Percentiles rank a stretch among this genome's conserved stretches.
Evolutionary conservation across 2,113 vertebrate species (phyloP).

Genomic region (Dipodomys ordii): DNA sequence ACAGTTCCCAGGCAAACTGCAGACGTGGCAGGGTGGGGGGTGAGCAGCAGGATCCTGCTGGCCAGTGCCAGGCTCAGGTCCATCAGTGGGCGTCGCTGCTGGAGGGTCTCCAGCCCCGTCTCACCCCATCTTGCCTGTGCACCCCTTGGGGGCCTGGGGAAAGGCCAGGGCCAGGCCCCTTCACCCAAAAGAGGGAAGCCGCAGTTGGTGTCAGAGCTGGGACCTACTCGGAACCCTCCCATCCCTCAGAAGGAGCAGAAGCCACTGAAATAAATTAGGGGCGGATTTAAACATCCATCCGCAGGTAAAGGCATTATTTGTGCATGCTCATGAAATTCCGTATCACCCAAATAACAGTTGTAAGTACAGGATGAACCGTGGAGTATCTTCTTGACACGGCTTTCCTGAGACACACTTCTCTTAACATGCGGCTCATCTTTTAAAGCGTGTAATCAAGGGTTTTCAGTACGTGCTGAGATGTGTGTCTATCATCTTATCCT

Average conservation of each 20-base stretch:
- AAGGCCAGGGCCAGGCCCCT: no score
- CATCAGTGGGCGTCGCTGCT: no score
- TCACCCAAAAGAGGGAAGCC: no score
- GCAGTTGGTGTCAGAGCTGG: rapidly evolving
- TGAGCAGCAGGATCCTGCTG: no score
- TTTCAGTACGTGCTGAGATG: no score
- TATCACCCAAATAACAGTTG: not conserved
- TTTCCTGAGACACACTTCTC: not conserved
- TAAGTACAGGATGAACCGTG: rapidly evolving
- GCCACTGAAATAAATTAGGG: not conserved
- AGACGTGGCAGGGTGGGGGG: not conserved
- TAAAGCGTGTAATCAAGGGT: no score
- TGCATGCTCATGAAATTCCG: not conserved
- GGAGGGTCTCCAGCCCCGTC: no score
- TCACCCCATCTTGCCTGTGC: no score
- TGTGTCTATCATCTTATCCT: rapidly evolving
- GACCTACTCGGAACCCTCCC: rapidly evolving
- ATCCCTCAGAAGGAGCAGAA: not conserved
- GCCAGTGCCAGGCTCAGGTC: no score
- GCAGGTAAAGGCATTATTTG: no score
- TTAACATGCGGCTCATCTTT: rapidly evolving
- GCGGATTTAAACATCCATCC: rapidly evolving
- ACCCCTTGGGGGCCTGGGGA: no score
- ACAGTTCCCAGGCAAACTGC: not conserved
- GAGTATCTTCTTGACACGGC: not conserved